phyloP scores from a whole-genome alignment of 2,888 invertebrate genomes.

The Drosophila neotestacea region DNA sequence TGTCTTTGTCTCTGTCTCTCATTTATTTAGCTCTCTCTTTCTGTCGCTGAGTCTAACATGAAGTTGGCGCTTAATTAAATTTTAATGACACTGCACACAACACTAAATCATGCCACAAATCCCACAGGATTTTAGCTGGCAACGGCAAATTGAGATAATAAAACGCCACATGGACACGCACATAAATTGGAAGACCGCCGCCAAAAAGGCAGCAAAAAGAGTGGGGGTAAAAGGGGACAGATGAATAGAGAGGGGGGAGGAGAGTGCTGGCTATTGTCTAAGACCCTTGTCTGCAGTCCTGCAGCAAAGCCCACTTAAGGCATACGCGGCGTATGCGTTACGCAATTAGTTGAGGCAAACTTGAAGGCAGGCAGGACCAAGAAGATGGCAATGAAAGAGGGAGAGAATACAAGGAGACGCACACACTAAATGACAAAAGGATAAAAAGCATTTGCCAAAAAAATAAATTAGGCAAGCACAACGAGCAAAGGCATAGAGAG shows the following conservation, averaged over 20 bases:
- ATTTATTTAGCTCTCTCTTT: neutral
- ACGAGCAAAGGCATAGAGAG: neutral
- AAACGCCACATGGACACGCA: constrained; percentile 57
- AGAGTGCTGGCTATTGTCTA: constrained; percentile 27
- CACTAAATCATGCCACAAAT: constrained; percentile 78
- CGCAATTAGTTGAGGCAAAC: constrained; percentile 75
- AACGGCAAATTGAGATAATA: constrained; percentile 70
- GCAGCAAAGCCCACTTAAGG: constrained; percentile 73
- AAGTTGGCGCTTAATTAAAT: constrained; percentile 73
- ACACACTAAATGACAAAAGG: constrained; percentile 71
- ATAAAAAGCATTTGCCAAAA: constrained; percentile 69
- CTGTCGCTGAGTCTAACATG: constrained; percentile 32
- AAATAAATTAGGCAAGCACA: constrained; percentile 69
- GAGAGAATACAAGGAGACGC: neutral
- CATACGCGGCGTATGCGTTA: constrained; percentile 74
- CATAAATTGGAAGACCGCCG: constrained; percentile 44
- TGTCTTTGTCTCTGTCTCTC: neutral
- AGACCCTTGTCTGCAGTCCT: constrained; percentile 55
- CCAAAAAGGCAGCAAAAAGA: constrained; percentile 28
- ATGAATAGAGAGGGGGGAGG: too few relatives aligned
- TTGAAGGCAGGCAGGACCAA: constrained; percentile 20
- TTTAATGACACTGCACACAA: constrained; percentile 69
- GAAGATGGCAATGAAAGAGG: neutral
- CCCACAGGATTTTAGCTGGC: constrained; percentile 60
- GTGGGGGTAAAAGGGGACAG: too few relatives aligned